Evolutionary conservation across 2,888 invertebrate genomes (phyloP), one percentile per base, ranked within the genome.

Genomic region (Siphonodentalium dalli): DNA sequence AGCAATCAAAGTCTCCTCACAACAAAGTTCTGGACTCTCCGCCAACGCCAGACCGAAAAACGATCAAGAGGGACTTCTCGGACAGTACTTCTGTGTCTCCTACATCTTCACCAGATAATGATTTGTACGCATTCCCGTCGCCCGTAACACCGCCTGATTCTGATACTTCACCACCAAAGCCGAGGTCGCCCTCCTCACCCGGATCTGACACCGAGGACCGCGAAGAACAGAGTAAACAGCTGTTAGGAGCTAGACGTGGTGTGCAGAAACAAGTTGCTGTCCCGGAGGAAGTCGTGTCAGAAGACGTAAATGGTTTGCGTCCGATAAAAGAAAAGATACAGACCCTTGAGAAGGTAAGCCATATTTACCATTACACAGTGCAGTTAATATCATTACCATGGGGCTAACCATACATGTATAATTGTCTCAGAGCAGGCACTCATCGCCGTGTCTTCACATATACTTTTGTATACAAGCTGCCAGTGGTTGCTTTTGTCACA

Each of bases 141-240:
- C 77, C 78, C 0, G 77, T 74, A 20, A 75, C 76, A 1, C 75
- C 78, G 0, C 77, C 77, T 6, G 77, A 76, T 41, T 72, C 73
- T 0, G 76, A 75, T 44, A 68, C 71, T 6, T 77, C 78, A 2
- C 78, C 78, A 18, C 78, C 78, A 6, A 72, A 74, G 46, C 77
- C 78, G 13, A 73, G 72, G 40, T 78, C 78, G 3, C 78, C 78
- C 1, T 77, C 75, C 11, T 74, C 73, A 0, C 61, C 68, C 1
- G 71, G 70, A n/a, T 69, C 69, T 1, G 72, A 74, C 46, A 63
- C 68, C 54, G 63, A 65, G 24, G 70, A 69, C 34, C 72, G 71
- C 26, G 58, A 58, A 31, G 37, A 44, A 5, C 58, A 53, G 54
- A 20, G 48, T 43, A 23, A 35, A 35, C 20, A 26, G 9, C 26